These are phyloP conservation scores for Kryptolebias marmoratus DNA, from an alignment of 2,113 vertebrate species.

Conservation along the genomic window DNA sequence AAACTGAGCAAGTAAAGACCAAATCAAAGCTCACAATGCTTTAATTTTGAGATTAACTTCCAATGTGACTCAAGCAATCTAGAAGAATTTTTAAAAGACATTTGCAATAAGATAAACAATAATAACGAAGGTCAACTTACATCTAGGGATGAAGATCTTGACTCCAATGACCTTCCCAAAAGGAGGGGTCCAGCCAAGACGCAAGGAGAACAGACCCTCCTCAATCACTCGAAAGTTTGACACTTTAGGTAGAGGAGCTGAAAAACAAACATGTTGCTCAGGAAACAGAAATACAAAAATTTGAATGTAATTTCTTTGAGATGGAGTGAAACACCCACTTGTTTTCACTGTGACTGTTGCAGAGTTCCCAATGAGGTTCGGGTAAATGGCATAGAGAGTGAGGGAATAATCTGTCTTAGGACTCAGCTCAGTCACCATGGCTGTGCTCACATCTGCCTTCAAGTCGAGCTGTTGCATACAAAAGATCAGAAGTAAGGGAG, in stretches of 20 bases:
- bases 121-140: constrained; percentile 68
- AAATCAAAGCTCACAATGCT: not conserved
- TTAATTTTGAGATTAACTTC: not conserved
- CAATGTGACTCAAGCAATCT: not conserved
- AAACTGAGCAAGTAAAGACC: not conserved
- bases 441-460: constrained; percentile 79
- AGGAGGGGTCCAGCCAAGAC: constrained; percentile 86
- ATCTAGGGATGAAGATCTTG: constrained; percentile 87
- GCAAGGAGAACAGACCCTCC: constrained; percentile 86
- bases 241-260: constrained; percentile 84
- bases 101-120: not conserved
- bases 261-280: constrained; percentile 13
- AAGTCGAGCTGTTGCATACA: constrained; percentile 78
- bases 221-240: constrained; percentile 90
- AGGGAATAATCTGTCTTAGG: constrained; percentile 84
- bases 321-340: constrained; percentile 71
- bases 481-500: constrained; percentile 4
- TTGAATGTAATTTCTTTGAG: not conserved
- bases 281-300: not conserved
- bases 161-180: constrained; percentile 82
- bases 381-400: constrained; percentile 81
- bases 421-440: constrained; percentile 79
- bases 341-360: constrained; percentile 78
- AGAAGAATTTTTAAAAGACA: not conserved
- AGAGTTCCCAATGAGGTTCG: constrained; percentile 76